These are phyloP conservation scores for Lepidurus apus DNA, from an alignment of 1,140 invertebrate species.

Conservation along the genomic window DNA sequence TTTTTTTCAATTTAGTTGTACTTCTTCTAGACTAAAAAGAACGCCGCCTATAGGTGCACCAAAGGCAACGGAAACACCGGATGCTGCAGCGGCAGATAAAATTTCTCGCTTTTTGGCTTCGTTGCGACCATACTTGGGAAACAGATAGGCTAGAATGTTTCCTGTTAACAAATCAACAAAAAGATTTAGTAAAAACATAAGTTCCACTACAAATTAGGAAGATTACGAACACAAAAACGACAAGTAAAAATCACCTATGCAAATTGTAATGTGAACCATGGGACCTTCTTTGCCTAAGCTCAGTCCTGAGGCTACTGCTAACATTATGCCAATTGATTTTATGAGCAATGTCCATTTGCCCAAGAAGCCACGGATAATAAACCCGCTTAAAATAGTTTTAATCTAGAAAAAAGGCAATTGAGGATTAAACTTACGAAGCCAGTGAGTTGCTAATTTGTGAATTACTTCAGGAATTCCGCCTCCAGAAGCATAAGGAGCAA, in stretches of 20 bases:
- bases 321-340: slow-evolving; percentile 86
- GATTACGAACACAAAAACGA: not conserved
- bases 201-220: not conserved
- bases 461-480: slow-evolving; percentile 90
- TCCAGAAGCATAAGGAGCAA: slow-evolving; percentile 98
- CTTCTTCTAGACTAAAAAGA: slow-evolving; percentile 96
- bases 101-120: slow-evolving; percentile 99
- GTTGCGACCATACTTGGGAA: slow-evolving; percentile 98
- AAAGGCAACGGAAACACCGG: slow-evolving; percentile 99
- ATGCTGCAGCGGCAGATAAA: slow-evolving; percentile 94
- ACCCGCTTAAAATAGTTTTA: slow-evolving; percentile 98
- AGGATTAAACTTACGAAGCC: not conserved
- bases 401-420: slow-evolving; percentile 51
- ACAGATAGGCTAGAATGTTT: slow-evolving; percentile 97
- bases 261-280: slow-evolving; percentile 94
- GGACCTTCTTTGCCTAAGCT: slow-evolving; percentile 98
- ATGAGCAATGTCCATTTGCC: slow-evolving; percentile 99
- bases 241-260: slow-evolving; percentile 44
- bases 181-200: not conserved
- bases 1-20: slow-evolving; percentile 44
- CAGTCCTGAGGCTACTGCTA: slow-evolving; percentile 90
- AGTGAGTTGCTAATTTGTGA: not conserved
- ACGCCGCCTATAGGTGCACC: slow-evolving; percentile 97
- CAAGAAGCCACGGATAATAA: slow-evolving; percentile 96
- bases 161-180: slow-evolving; percentile 35